A percentile compares a stretch with the other conserved stretches of the same genome.
Evolutionary conservation across 2,113 vertebrate genomes (phyloP).

Genomic region (Chamaea fasciata): DNA sequence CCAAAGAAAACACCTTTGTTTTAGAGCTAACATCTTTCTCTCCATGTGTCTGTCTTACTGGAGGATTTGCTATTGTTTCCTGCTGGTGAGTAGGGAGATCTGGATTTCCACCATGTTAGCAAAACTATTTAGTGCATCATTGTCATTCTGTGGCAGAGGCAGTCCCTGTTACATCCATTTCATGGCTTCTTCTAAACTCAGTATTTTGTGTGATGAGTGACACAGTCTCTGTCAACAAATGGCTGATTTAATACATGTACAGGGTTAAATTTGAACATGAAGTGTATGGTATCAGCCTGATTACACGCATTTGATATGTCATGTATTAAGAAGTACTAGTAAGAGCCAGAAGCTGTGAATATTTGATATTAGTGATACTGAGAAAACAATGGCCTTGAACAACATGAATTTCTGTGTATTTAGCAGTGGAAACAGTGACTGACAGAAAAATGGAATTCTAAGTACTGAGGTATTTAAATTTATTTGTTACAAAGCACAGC

Average conservation of each 20-base stretch:
- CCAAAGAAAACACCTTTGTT: background rate
- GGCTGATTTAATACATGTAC: accelerated
- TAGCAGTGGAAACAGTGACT: background rate
- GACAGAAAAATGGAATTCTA: background rate
- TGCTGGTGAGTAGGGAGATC: background rate
- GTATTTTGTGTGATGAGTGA: background rate
- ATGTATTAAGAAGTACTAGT: background rate
- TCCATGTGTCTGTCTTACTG: background rate
- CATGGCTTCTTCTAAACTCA: background rate
- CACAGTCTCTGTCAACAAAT: background rate
- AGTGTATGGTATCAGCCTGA: background rate
- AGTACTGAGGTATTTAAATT: background rate
- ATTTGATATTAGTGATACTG: background rate
- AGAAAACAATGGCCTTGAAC: background rate
- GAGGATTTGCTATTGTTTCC: background rate
- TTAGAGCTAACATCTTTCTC: background rate
- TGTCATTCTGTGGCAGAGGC: background rate
- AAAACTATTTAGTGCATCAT: background rate
- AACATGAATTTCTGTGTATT: background rate
- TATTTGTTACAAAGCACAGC: background rate
- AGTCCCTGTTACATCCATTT: background rate
- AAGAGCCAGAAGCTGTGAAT: background rate
- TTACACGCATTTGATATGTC: background rate
- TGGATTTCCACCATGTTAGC: background rate
- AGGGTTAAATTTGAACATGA: background rate